Percentiles rank a stretch among this genome's conserved stretches.
Evolutionary conservation across 2,888 invertebrate genomes (phyloP).

Genomic region (Drosophila flavopinicola): DNA sequence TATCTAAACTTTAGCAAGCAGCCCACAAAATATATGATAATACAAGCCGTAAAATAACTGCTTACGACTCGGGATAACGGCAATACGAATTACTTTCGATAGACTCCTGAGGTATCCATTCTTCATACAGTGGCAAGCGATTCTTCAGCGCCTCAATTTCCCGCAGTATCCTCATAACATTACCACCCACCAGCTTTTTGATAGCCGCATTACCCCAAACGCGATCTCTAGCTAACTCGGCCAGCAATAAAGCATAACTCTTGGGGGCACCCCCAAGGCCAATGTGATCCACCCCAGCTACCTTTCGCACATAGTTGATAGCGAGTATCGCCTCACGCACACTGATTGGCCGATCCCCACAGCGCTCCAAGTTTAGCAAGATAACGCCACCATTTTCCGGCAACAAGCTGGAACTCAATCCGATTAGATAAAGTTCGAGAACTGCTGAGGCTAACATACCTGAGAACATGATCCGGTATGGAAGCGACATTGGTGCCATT

Average conservation of each 20-base stretch:
- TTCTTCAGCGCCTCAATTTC: conserved; percentile 85
- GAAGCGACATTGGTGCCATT: conserved; percentile 89
- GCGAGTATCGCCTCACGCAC: conserved; percentile 85
- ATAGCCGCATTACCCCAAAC: conserved; percentile 87
- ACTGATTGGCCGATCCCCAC: conserved; percentile 82
- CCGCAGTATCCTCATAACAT: conserved; percentile 86
- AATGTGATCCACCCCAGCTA: conserved; percentile 88
- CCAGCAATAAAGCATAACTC: conserved; percentile 87
- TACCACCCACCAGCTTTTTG: conserved; percentile 87
- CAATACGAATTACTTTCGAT: conserved; percentile 86
- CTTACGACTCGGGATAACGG: conserved; percentile 85
- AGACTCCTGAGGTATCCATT: conserved; percentile 86
- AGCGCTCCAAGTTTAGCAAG: conserved; percentile 87
- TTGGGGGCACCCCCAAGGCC: conserved; percentile 86
- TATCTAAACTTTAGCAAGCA: conserved; percentile 30
- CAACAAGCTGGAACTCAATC: conserved; percentile 69
- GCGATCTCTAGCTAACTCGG: conserved; percentile 87
- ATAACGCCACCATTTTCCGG: conserved; percentile 87
- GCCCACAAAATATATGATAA: conserved; percentile 7
- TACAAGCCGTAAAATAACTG: neutral
- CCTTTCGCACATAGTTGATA: conserved; percentile 88
- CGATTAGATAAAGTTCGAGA: neutral
- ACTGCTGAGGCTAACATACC: conserved; percentile 54
- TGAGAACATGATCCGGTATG: conserved; percentile 93
- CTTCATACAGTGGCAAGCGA: conserved; percentile 85